Percentiles rank a stretch among this genome's conserved stretches.
Evolutionary conservation across 2,888 invertebrate species (phyloP).

Genomic region (Agrotis segetum): DNA sequence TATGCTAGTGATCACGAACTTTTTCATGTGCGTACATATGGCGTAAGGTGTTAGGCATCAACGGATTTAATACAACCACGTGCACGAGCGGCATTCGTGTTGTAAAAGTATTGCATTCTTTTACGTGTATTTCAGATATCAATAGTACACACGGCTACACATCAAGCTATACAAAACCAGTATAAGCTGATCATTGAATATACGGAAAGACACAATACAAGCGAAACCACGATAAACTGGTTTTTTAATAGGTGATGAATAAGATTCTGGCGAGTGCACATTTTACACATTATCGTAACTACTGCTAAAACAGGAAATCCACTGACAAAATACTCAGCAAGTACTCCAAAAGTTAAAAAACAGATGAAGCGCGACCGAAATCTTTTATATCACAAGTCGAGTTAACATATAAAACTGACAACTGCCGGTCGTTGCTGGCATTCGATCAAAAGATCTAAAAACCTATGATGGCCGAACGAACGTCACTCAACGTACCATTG

Average conservation of each 20-base stretch:
- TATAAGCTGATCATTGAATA: too few species aligned
- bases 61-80: too few species aligned
- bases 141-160: too few species aligned
- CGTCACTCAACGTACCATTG: slow-evolving; percentile 72
- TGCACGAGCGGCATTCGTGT: too few species aligned
- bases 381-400: slow-evolving; percentile 63
- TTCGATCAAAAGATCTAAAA: slow-evolving; percentile 81
- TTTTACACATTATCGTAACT: background rate
- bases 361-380: slow-evolving; percentile 37
- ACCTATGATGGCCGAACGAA: slow-evolving; percentile 74
- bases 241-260: background rate
- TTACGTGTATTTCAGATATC: too few species aligned
- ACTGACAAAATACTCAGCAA: slow-evolving; percentile 9
- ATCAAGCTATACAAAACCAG: too few species aligned
- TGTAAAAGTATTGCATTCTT: too few species aligned
- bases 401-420: slow-evolving; percentile 72
- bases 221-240: too few species aligned
- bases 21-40: too few species aligned
- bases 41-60: too few species aligned
- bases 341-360: slow-evolving; percentile 32
- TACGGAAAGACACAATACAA: too few species aligned
- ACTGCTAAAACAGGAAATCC: slow-evolving; percentile 1
- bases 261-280: background rate
- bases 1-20: too few species aligned
- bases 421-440: slow-evolving; percentile 74